Base-by-base conservation (phyloP, 2,113 vertebrate genomes). In the Neogobius melanostomus region DNA sequence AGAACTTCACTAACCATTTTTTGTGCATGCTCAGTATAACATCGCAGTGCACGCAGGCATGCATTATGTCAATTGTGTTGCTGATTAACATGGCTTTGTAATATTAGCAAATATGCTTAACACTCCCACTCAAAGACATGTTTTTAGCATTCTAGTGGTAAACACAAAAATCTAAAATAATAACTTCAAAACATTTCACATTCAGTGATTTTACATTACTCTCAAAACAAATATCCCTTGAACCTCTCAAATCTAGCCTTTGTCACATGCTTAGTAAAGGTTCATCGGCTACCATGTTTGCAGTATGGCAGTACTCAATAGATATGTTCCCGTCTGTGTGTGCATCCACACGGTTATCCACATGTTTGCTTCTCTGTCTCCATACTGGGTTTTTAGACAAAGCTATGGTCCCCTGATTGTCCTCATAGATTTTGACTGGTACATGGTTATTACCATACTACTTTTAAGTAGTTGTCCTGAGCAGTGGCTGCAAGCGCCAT, bases 371-470 rank as follows among this genome's bases (percentile, higher is more conserved):
- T 11, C 57, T 11, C 28, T 61, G 54, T 5, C 56, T 3, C 7
- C 16, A 42, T n/a, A 50, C 14, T 11, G n/a, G 47, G 7, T 52
- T 63, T 10, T 63, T 63, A 8, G 57, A 43, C 21, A 63, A 10
- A 44, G 50, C 62, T 46, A 66, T 57, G 2, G 64, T 45, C 59
- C 64, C 64, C 60, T 61, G 56, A 46, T 67, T 46, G 47, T 68
- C 47, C 5, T 61, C 16, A 48, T 46, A 65, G 0, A 57, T 28
- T 10, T 17, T 66, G 1, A 54, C 52, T 66, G 51, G 63, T 59
- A 44, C n/a, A 59, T 66, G 51, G 51, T 52, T 52, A 50, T 50
- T 8, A 52, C 6, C n/a, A 52, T 52, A n/a, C n/a, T n/a, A n/a
- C n/a, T n/a, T n/a, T n/a, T n/a, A n/a, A n/a, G n/a, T n/a, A n/a